A percentile compares a stretch with the other conserved stretches of the same genome.
These are phyloP conservation scores for Gobio occitaniae DNA, from an alignment of 2,797 vertebrate species.

Conservation along the genomic window DNA sequence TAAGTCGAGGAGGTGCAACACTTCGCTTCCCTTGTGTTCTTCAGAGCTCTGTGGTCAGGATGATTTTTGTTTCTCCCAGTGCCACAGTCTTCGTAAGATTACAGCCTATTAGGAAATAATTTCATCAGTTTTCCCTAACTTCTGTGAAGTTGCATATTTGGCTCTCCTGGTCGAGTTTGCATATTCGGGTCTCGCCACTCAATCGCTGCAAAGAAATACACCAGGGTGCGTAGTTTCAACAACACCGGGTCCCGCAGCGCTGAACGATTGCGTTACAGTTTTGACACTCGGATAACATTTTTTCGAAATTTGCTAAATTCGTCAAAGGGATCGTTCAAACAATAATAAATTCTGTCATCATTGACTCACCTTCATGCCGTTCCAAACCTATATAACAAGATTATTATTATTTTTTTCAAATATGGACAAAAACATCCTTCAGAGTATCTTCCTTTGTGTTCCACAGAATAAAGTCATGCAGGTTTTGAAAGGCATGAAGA, in stretches of 20 bases:
- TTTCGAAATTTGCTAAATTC: neutral
- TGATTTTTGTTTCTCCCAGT: neutral
- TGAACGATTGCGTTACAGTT: neutral
- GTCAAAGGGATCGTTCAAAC: neutral
- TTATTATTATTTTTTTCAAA: neutral
- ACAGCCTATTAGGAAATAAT: slow-evolving; percentile 83
- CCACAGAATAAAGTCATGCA: neutral
- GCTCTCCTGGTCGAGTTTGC: slow-evolving; percentile 62
- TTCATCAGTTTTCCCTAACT: slow-evolving; percentile 85
- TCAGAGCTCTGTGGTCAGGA: slow-evolving; percentile 33
- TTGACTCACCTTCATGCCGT: neutral
- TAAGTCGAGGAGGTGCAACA: slow-evolving; percentile 58
- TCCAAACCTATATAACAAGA: neutral
- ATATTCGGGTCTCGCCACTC: slow-evolving; percentile 68
- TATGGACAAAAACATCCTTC: neutral
- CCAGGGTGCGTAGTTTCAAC: slow-evolving; percentile 33
- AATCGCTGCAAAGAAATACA: slow-evolving; percentile 63
- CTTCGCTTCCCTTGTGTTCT: slow-evolving; percentile 49
- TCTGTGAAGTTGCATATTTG: slow-evolving; percentile 98
- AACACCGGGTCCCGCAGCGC: neutral
- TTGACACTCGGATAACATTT: neutral
- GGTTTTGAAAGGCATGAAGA: neutral
- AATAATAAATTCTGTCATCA: neutral
- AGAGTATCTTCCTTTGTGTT: neutral
- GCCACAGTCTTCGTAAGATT: slow-evolving; percentile 64